Evolutionary conservation across 2,888 invertebrate genomes (phyloP), one percentile per base, ranked within the genome.

Genomic region (Eupithecia dodoneata): DNA sequence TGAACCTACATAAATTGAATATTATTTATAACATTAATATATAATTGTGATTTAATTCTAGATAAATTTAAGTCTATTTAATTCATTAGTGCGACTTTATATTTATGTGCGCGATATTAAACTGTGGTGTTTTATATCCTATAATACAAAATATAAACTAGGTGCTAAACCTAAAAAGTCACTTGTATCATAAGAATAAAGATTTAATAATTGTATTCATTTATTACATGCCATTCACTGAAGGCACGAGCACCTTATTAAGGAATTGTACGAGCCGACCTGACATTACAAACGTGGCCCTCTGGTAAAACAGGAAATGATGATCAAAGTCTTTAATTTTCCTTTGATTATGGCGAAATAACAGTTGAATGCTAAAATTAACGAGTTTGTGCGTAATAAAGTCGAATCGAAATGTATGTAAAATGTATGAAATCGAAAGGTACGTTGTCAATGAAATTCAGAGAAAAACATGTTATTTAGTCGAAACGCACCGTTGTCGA

Each of bases 291-390:
- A 66, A 42, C 66, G 42, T 66, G 42, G 66, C 15, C 9, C 66
- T 41, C 42, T 69, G 15, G 44, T 42, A 1, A 45, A 69, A 69
- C 44, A 69, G 45, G 44, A 69, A 69, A 69, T 42, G 12, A 65
- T 42, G 44, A 69, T 69, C 67, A 69, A 69, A 69, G 67, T 69
- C 67, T 18, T 69, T 69, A n/a, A 69, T 69, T 69, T 69, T 45
- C 44, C 67, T 69, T 69, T 69, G 67, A 69, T 69, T 45, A 69
- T 9, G 42, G n/a, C 44, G 18, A 69, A 69, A 44, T 69, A 59
- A 67, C 44, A 45, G 45, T 69, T 69, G 9, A 44, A 69, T 10
- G 45, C 10, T 67, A 42, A 69, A 69, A 69, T 69, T 45, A 69
- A 69, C 41, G 67, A 69, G 67, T 44, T 69, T n/a, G 7, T 44